Percentiles rank a stretch among this genome's conserved stretches.
Evolutionary conservation across 2,888 invertebrate species (phyloP).

Genomic region (Margaritifera margaritifera): DNA sequence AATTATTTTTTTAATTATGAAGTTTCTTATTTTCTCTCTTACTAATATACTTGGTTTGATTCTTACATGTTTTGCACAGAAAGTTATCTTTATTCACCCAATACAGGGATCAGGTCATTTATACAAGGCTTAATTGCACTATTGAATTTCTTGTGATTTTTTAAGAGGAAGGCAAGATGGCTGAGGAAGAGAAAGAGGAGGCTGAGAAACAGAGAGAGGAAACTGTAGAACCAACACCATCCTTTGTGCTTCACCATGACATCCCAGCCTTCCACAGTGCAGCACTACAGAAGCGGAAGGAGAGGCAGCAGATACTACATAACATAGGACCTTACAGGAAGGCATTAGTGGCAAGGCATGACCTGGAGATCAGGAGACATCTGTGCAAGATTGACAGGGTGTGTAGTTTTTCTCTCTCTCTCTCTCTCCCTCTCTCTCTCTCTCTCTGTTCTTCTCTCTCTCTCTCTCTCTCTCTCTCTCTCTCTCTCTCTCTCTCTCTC

Average conservation of each 20-base stretch:
- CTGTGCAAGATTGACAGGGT: constrained; percentile 73
- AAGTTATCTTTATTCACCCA: too few species aligned
- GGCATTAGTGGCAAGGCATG: constrained; percentile 86
- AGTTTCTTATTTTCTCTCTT: not conserved
- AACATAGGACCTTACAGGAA: constrained; percentile 84
- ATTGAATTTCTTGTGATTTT: too few species aligned
- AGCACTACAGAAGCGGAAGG: constrained; percentile 54
- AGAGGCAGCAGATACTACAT: constrained; percentile 76
- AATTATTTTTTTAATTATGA: not conserved
- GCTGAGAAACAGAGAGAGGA: constrained; percentile 1
- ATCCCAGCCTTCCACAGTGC: constrained; percentile 67
- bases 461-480: not conserved
- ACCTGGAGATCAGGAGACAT: constrained; percentile 80
- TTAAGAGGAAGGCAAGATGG: constrained; percentile 11
- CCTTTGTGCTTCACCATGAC: constrained; percentile 52
- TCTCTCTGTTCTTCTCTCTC: not conserved
- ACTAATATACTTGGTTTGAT: not conserved
- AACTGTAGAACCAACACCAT: constrained; percentile 9
- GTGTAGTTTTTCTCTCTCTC: not conserved
- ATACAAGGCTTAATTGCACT: too few species aligned
- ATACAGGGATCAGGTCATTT: too few species aligned
- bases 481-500: not conserved
- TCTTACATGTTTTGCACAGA: not conserved
- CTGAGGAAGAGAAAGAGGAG: constrained; percentile 5
- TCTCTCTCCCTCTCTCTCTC: not conserved